Percentiles rank a stretch among this genome's conserved stretches.
phyloP scores from a whole-genome alignment of 2,888 invertebrate genomes.

The Thera obeliscata region DNA sequence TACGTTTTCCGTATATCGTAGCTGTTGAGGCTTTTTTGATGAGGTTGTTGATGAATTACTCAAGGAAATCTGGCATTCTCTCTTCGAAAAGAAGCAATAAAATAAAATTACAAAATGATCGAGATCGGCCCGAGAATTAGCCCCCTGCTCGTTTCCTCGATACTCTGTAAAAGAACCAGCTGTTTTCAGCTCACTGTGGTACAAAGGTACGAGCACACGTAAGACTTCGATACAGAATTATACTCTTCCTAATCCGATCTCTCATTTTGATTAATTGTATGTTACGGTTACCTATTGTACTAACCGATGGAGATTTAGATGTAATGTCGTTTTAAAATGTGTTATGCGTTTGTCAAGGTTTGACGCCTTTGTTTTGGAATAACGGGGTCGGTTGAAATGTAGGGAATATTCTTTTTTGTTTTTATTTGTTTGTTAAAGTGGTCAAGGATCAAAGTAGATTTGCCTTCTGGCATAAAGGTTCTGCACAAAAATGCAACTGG shows the following conservation, averaged over 20 bases:
- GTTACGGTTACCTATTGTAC: slow-evolving; percentile 59
- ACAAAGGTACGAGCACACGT: slow-evolving; percentile 49
- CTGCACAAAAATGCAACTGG: no score
- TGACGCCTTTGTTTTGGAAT: slow-evolving; percentile 31
- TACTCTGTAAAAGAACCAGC: slow-evolving; percentile 6
- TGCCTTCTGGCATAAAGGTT: no score
- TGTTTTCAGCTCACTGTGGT: not conserved
- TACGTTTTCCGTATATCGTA: no score
- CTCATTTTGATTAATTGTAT: slow-evolving; percentile 77
- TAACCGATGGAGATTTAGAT: slow-evolving; percentile 71
- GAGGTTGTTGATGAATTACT: no score
- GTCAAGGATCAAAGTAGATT: not conserved
- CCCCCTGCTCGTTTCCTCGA: no score
- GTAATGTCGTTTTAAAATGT: slow-evolving; percentile 70
- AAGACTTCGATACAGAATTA: slow-evolving; percentile 56
- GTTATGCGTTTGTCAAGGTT: slow-evolving; percentile 31
- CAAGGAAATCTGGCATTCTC: no score
- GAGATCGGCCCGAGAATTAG: no score
- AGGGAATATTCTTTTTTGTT: not conserved
- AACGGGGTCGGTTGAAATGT: slow-evolving; percentile 7
- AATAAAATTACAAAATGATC: no score
- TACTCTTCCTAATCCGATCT: slow-evolving; percentile 63
- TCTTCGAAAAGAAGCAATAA: no score
- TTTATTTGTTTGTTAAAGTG: not conserved
- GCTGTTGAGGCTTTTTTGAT: no score